Evolutionary conservation across 2,888 invertebrate species (phyloP).

Genomic region (Platycheirus rosarum): DNA sequence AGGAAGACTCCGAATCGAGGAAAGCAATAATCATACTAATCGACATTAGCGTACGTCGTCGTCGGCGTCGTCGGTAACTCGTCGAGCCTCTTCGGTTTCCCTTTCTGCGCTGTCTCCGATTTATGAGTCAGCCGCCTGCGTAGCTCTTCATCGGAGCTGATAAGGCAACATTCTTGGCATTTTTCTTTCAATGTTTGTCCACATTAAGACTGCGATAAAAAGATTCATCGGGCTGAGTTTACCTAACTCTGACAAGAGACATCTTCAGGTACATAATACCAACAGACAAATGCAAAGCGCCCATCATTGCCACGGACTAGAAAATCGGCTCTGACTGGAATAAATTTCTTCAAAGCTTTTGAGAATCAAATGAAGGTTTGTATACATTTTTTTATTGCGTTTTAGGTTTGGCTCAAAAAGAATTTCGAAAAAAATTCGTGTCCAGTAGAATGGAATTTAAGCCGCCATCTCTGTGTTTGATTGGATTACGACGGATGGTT

Average conservation of each 20-base stretch:
- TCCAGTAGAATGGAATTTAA: slow-evolving; percentile 58
- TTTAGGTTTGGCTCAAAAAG: not conserved
- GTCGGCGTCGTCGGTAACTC: no score
- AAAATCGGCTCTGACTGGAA: slow-evolving; percentile 19
- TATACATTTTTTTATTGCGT: not conserved
- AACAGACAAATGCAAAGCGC: not conserved
- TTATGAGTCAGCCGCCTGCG: slow-evolving; percentile 47
- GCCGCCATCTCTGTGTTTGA: slow-evolving; percentile 54
- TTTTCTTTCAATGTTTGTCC: slow-evolving; percentile 60
- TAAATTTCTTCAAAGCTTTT: slow-evolving; percentile 50
- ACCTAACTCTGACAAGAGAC: slow-evolving; percentile 18
- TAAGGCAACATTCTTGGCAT: slow-evolving; percentile 65
- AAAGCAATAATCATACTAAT: slow-evolving; percentile 51
- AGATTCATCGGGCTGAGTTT: slow-evolving; percentile 58
- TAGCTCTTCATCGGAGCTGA: slow-evolving; percentile 31
- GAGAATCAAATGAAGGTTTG: slow-evolving; percentile 21
- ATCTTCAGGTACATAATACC: slow-evolving; percentile 14
- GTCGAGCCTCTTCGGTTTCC: slow-evolving; percentile 42
- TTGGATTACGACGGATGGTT: slow-evolving; percentile 58
- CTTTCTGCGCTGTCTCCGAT: slow-evolving; percentile 38
- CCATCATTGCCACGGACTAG: slow-evolving; percentile 8
- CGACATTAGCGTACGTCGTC: no score
- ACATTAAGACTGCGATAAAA: slow-evolving; percentile 70
- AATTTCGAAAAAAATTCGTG: slow-evolving; percentile 6
- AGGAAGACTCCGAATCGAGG: slow-evolving; percentile 13